Base-by-base conservation (phyloP, 2,797 vertebrate species). In the Tarsius wallacei region DNA sequence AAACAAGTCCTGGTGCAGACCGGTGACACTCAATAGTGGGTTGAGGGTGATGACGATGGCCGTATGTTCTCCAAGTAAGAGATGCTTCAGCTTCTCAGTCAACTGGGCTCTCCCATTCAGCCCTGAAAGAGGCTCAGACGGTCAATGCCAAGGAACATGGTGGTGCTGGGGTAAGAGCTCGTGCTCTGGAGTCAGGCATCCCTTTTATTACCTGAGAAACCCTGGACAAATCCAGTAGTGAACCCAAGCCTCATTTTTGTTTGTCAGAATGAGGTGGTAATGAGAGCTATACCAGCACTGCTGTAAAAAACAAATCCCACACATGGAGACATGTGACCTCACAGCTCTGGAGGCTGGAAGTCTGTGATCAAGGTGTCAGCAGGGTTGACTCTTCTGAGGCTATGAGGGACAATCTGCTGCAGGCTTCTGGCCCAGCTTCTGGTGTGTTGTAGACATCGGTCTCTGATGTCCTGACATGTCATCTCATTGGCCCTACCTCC, bases 401-500 rank as follows among this genome's bases (percentile, higher is more conserved):
- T 3, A 13, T 6, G 26, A 2, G 10, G 70, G 36, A 42, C 42
- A 42, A 6, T 42, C 42, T 42, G 42, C 7, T 42, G 42, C 42
- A 42, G 42, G 33, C 11, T 1, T n/a, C 36, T 71, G 2, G 11
- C 36, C 53, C 26, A 33, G 77, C 22, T 5, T n/a, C 22, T 8
- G 14, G 22, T 7, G 14, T 0, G 1, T 81, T n/a, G 19, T 9
- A 5, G 19, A 36, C 31, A 1, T 1, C 31, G 24, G 76, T 11
- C 26, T 7, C 1, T 1, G 15, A 22, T 2, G 26, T 14, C 26
- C 49, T 7, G 19, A 22, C 10, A 4, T 2, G 9, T 2, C 17
- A 28, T n/a, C 6, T 4, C 26, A 5, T 16, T 1, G 0, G 3
- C 14, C 12, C 0, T 24, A 0, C 10, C 7, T 36, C 57, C 4